Evolutionary conservation across 2,797 vertebrate species (phyloP), one percentile per base, ranked within the genome.

Genomic region (Brachymystax lenok): DNA sequence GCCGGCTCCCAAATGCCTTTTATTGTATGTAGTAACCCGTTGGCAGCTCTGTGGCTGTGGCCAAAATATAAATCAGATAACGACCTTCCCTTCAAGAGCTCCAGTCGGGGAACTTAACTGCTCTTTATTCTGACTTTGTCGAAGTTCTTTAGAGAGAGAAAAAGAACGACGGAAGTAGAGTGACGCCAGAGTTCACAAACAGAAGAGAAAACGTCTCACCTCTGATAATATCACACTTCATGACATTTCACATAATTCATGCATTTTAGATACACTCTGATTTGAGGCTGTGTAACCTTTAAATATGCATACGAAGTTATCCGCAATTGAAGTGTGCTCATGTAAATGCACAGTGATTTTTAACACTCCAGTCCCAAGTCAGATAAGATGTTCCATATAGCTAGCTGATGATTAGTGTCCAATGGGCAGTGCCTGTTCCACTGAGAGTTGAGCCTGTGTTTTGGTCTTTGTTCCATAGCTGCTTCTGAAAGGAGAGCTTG

Each of bases 1-100:
- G 90, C 90, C 66, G 75, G 27, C 63, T 84, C 86, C 88, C 89
- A 82, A 75, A 71, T 33, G 46, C 69, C 21, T 71, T 71, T 52
- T 71, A 51, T 27, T 52, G 69, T 71, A 51, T 51, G 69, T 71
- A 51, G 46, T 71, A 51, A 71, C 80, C 83, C 86, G 87, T 90
- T 83, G 88, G 88, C 89, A 87, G 91, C 88, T 87, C 79, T 13
- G 86, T 88, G 40, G 40, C 40, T 46, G 40, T 46, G 88, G 90
- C 84, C 89, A 80, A 89, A 90, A 82, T 88, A 87, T 90, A 92
- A 93, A 93, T 93, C 90, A 90, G 90, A 91, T 90, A 90, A 90
- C 88, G 92, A 91, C 86, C 91, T 93, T 90, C 89, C 86, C 87
- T 92, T 92, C 88, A 91, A 90, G 90, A 89, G 88, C 51, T 85